These are phyloP conservation scores for Siphamia tubifer DNA, from an alignment of 2,113 vertebrate genomes.

Conservation along the genomic window DNA sequence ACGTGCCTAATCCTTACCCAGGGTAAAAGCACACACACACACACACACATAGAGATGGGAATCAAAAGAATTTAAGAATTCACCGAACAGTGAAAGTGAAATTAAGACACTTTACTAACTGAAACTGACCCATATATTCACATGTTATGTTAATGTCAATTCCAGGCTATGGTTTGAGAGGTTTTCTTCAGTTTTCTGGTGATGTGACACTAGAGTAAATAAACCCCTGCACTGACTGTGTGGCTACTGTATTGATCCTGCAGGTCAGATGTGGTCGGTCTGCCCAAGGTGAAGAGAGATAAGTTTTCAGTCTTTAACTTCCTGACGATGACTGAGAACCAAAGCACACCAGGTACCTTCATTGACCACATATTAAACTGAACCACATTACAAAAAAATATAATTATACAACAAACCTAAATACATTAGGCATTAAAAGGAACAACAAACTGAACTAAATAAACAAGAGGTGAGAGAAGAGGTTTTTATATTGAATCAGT, in stretches of 20 bases:
- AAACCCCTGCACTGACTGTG: background rate
- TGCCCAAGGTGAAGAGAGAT: conserved; percentile 94
- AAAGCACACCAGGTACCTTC: conserved; percentile 13
- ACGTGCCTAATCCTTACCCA: conserved; percentile 91
- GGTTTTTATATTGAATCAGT: background rate
- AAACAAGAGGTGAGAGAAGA: too few relatives aligned
- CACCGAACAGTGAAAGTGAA: too few relatives aligned
- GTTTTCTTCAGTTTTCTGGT: too few relatives aligned
- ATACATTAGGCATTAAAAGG: too few relatives aligned
- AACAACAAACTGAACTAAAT: too few relatives aligned
- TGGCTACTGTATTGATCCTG: background rate
- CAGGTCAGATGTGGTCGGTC: conserved; percentile 87
- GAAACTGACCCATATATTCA: background rate
- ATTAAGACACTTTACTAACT: too few relatives aligned
- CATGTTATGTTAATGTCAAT: background rate
- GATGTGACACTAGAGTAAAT: background rate
- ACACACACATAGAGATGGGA: too few relatives aligned
- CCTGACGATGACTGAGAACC: conserved; percentile 81
- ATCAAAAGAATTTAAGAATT: too few relatives aligned
- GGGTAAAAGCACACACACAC: conserved; percentile 76
- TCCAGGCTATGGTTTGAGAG: too few relatives aligned
- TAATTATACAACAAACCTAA: too few relatives aligned
- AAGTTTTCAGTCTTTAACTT: conserved; percentile 98
- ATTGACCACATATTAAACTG: too few relatives aligned
- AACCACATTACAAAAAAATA: too few relatives aligned